These are phyloP conservation scores for Ophion ventricosus DNA, from an alignment of 2,888 invertebrate species.

Conservation along the genomic window DNA sequence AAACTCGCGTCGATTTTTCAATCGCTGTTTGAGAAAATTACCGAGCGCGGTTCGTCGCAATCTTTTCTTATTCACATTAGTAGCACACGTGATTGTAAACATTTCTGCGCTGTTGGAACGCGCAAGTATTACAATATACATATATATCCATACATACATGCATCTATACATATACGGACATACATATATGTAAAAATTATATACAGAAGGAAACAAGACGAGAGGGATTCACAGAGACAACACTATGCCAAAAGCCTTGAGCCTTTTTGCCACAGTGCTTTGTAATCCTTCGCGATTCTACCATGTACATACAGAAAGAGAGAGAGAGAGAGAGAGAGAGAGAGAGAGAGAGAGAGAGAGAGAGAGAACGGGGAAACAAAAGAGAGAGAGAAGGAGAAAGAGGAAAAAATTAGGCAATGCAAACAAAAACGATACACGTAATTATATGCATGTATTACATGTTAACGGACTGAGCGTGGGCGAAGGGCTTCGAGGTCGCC, in stretches of 20 bases:
- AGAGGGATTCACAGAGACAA: conserved; percentile 26
- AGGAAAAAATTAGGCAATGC: conserved; percentile 30
- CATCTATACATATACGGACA: background rate
- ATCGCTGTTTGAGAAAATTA: conserved; percentile 2
- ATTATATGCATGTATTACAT: conserved; percentile 64
- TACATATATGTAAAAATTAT: background rate
- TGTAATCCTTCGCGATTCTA: conserved; percentile 55
- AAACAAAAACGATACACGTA: conserved; percentile 59
- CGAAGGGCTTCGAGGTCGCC: conserved; percentile 41
- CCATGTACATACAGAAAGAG: conserved; percentile 65
- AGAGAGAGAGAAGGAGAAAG: conserved; percentile 26
- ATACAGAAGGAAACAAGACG: conserved; percentile 17
- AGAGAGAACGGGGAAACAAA: conserved; percentile 29
- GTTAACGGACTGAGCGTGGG: conserved; percentile 67
- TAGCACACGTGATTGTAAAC: conserved; percentile 42
- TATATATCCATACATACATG: background rate
- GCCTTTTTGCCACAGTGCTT: background rate
- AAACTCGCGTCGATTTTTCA: background rate
- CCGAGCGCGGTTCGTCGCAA: background rate
- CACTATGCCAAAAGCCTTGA: background rate
- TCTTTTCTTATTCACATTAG: background rate
- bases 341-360: background rate
- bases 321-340: conserved; percentile 9
- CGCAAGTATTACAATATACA: conserved; percentile 7
- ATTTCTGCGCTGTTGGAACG: conserved; percentile 30